Evolutionary conservation across 2,797 vertebrate genomes (phyloP).

Genomic region (Lagorchestes hirsutus): DNA sequence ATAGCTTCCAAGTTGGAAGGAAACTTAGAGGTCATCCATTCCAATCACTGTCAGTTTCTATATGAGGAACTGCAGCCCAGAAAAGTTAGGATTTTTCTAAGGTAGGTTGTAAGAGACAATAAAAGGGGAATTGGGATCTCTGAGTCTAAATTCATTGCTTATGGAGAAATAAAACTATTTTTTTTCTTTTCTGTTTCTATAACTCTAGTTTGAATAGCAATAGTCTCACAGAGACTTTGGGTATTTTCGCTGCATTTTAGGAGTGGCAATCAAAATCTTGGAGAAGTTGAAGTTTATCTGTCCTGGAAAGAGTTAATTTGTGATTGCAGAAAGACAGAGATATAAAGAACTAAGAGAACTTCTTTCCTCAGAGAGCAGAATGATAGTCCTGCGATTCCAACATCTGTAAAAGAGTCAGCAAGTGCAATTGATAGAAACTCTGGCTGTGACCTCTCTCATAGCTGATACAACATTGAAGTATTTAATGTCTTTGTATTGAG

Average conservation of each 20-base stretch:
- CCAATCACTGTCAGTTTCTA: background rate
- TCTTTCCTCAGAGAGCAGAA: background rate
- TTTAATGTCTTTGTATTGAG: background rate
- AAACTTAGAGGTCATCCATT: background rate
- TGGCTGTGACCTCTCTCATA: background rate
- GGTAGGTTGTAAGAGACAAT: background rate
- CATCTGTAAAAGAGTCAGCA: too few species aligned
- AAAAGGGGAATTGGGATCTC: background rate
- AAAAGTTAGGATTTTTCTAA: background rate
- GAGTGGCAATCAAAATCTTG: background rate
- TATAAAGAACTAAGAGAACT: background rate
- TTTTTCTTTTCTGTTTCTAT: background rate
- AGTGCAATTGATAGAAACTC: background rate
- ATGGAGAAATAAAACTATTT: too few species aligned
- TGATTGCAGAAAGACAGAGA: background rate
- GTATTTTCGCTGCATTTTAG: background rate
- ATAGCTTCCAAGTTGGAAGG: background rate
- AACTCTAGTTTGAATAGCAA: background rate
- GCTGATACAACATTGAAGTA: background rate
- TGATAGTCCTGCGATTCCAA: background rate
- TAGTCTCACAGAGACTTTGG: background rate
- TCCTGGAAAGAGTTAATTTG: background rate
- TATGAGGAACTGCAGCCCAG: background rate
- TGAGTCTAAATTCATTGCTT: background rate
- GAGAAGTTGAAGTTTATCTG: background rate